Evolutionary conservation across 2,797 vertebrate species (phyloP).

Genomic region (Tauraco hartlaubi): DNA sequence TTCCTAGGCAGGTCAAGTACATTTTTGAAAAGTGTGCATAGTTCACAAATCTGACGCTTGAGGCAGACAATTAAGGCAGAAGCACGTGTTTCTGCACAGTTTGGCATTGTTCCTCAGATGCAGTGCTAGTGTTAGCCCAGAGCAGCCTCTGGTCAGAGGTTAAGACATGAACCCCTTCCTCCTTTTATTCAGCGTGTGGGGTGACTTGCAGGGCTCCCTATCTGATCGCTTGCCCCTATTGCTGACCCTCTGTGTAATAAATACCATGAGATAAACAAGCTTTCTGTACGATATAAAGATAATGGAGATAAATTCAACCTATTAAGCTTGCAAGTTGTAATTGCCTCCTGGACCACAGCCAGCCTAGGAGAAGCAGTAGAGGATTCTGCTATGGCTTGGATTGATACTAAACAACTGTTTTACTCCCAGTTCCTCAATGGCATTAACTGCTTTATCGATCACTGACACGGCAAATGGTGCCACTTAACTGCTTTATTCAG

Average conservation of each 20-base stretch:
- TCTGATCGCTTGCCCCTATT: neutral
- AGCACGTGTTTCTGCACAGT: neutral
- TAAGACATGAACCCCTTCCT: neutral
- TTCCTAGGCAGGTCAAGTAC: neutral
- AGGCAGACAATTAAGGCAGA: neutral
- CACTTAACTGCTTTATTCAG: neutral
- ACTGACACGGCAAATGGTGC: neutral
- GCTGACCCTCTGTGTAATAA: neutral
- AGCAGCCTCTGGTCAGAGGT: neutral
- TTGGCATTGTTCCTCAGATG: neutral
- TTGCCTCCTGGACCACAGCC: neutral
- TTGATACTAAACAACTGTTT: neutral
- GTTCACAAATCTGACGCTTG: neutral
- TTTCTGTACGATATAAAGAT: neutral
- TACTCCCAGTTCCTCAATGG: neutral
- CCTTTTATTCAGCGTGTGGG: neutral
- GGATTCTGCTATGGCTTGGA: neutral
- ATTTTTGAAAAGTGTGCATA: neutral
- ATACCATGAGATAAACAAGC: neutral
- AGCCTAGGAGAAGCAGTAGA: neutral
- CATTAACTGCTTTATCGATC: conserved; percentile 13
- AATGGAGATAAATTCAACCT: neutral
- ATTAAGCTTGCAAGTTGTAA: neutral
- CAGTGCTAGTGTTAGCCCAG: neutral
- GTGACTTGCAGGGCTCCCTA: neutral